Percentiles rank a stretch among this genome's conserved stretches.
phyloP scores from a whole-genome alignment of 2,113 vertebrate species.

The Heteronetta atricapilla region DNA sequence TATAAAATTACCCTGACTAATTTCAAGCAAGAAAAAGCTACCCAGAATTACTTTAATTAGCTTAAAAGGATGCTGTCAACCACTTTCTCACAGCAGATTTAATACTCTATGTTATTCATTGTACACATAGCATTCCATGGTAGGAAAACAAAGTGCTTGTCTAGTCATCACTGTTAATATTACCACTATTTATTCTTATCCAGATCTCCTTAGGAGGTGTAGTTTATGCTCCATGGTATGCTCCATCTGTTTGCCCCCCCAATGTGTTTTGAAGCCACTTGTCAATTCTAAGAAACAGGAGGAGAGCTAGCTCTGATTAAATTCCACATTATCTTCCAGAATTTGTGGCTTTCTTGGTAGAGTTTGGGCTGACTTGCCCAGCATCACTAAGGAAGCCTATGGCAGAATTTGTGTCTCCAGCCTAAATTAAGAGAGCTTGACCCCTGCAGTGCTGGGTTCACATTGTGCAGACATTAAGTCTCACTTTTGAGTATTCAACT shows the following conservation, averaged over 20 bases:
- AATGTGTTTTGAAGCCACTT: background rate
- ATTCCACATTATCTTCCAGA: background rate
- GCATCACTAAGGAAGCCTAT: background rate
- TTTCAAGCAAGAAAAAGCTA: conserved; percentile 45
- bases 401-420: background rate
- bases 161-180: background rate
- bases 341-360: background rate
- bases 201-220: conserved; percentile 1
- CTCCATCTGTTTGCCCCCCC: background rate
- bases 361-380: background rate
- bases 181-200: background rate
- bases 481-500: background rate
- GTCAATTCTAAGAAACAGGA: background rate
- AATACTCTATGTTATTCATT: background rate
- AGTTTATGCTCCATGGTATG: background rate
- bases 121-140: background rate
- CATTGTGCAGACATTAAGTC: background rate
- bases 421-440: background rate
- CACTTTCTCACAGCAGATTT: background rate
- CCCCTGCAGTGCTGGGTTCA: background rate
- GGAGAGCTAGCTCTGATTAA: background rate
- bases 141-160: conserved; percentile 23
- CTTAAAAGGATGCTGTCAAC: conserved; percentile 33
- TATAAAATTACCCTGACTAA: conserved; percentile 42
- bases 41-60: conserved; percentile 61